Evolutionary conservation across 2,888 invertebrate genomes (phyloP), one percentile per base, ranked within the genome.

Genomic region (Anodontia alba): DNA sequence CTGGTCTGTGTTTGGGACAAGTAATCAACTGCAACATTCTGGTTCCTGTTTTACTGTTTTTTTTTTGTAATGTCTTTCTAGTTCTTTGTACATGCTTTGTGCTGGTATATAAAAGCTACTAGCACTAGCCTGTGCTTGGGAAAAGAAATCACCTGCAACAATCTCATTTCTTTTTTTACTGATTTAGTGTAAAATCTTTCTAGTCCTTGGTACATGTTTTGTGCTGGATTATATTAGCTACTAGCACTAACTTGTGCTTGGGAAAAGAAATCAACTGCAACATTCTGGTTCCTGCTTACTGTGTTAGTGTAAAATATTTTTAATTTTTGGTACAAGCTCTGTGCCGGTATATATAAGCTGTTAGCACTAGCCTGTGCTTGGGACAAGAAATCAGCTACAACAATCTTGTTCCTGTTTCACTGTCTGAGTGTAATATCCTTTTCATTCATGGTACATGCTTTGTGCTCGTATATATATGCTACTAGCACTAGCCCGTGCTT

Each of bases 101-200:
- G 73, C 73, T 73, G 57, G 46, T 51, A 31, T 67, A 20, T 12
- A n/a, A 23, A n/a, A 29, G 15, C 1, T 23, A 74, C 67, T 49
- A 74, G 67, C 74, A 67, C 67, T 49, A 49, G 74, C 49, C 46
- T 74, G 66, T 74, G 69, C 75, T 75, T 75, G 51, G 62, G 73
- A 73, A 46, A 33, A 46, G 33, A 15, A 57, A 42, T n/a, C n/a
- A n/a, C n/a, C n/a, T n/a, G n/a, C n/a, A n/a, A n/a, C n/a, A n/a
- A n/a, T n/a, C n/a, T n/a, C n/a, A n/a, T n/a, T n/a, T n/a, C n/a
- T n/a, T n/a, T n/a, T n/a, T n/a, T n/a, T n/a, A n/a, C n/a, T n/a
- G n/a, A 57, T n/a, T n/a, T n/a, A n/a, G n/a, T n/a, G n/a, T n/a
- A n/a, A n/a, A n/a, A n/a, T n/a, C n/a, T n/a, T 62, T 43, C 73